Evolutionary conservation across 1,140 invertebrate species (phyloP), one percentile per base, ranked within the genome.

Genomic region (Zaprionus capensis): DNA sequence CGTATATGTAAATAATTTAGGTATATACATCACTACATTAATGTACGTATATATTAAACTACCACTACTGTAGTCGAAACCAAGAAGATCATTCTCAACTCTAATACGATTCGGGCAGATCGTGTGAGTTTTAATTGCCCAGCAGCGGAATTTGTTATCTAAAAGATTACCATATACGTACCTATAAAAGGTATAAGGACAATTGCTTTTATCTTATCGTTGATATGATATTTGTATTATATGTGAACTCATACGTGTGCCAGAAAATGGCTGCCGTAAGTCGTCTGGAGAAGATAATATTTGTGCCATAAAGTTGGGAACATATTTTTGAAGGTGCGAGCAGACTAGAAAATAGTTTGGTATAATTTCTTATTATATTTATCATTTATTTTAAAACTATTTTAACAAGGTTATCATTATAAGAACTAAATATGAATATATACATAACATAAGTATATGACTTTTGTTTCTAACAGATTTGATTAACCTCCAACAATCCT

Each of bases 401-500:
- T 9, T 44, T 4, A 44, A 44, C 15, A 44, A n/a, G 15, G 2
- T n/a, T n/a, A 31, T 2, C 7, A 41, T 5, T n/a, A 31, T 31
- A 9, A 9, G 15, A 41, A 5, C 38, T 44, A 17, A 44, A 7
- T 44, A 17, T 7, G 41, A 17, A 44, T 44, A 2, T 17, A 46
- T 46, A 11, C 6, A 46, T 3, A 46, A 7, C 2, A 46, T 11
- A 46, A 46, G 41, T 46, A 17, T 46, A 1, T 17, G 2, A 9
- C 7, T 17, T 46, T 17, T 46, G 41, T 11, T 46, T 9, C n/a
- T 17, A 84, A 26, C 75, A 71, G 20, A 75, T 81, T 49, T 92
- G 86, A 69, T 92, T 62, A 2, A 75, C 76, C 51, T 93, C 92
- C 34, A 93, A 75, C 26, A 93, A 31, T 0, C 92, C 92, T 26